Base-by-base conservation (phyloP, 2,888 invertebrate genomes). In the Leptopilina syphax region DNA sequence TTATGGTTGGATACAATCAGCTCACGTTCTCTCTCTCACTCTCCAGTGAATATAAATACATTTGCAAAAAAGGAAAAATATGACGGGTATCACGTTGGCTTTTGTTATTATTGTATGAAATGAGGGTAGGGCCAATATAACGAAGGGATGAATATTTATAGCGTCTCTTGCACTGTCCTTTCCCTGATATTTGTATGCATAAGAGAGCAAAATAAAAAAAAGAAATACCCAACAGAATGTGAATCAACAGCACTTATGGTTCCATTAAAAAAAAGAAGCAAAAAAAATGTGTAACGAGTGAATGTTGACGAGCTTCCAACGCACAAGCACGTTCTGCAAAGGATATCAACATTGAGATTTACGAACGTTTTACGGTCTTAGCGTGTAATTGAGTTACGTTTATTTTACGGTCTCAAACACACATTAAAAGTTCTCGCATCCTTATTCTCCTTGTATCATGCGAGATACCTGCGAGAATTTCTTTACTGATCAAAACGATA, bases 121-220 rank as follows among this genome's bases (percentile, higher is more conserved):
- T 83, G 81, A 82, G 79, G 83, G 80, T 84, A 87, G 86, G 85
- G 84, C 84, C 85, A 86, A 83, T 84, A 86, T 85, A 85, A 87
- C 85, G 85, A 87, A 82, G 85, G 80, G 83, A 85, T 87, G 86
- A 87, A 87, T 87, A 87, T 87, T 87, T 87, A 87, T 87, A 85
- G 81, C 81, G 73, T 77, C 81, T 80, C 66, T 65, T 70, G 79
- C 65, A 70, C 65, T 70, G 79, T 80, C 79, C 79, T 70, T 50
- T 70, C n/a, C 73, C 34, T 57, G 57, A 34, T n/a, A 57, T 73
- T n/a, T 54, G n/a, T 73, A 50, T 73, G 54, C 73, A 73, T 54
- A 57, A 73, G 54, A 13, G 54, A 70, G 24, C 34, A 27, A 65
- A 12, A 24, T 9, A 50, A 50, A 10, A 50, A 18, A 60, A 18